Evolutionary conservation across 2,113 vertebrate genomes (phyloP).

Genomic region (Micronycteris hirsuta): DNA sequence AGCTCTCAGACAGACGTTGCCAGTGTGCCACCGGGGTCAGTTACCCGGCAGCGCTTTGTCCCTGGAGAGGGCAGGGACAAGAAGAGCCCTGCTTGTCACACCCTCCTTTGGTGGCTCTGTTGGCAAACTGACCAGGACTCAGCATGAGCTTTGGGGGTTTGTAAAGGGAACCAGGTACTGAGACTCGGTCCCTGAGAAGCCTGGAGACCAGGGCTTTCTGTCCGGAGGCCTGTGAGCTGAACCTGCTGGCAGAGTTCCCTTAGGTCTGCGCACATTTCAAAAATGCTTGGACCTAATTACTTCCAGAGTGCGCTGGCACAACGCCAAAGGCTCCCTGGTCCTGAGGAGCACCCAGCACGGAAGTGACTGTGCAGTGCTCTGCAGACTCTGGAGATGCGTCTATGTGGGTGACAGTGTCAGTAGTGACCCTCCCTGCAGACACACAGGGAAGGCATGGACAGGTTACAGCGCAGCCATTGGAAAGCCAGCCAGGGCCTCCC

Average conservation of each 20-base stretch:
- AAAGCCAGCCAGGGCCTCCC: background rate
- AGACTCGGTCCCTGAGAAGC: background rate
- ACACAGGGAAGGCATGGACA: background rate
- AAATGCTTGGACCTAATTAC: background rate
- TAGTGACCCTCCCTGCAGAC: background rate
- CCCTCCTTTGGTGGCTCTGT: too few relatives aligned
- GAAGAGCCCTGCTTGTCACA: rapidly evolving
- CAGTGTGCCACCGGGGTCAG: background rate
- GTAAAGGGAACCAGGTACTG: background rate
- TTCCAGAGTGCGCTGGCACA: background rate
- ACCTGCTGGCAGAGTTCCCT: background rate
- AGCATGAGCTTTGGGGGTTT: background rate
- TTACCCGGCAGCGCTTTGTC: rapidly evolving
- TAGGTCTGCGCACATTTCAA: background rate
- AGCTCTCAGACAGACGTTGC: background rate
- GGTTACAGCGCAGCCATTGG: background rate
- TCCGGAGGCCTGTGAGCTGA: background rate
- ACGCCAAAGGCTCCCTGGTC: background rate
- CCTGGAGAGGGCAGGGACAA: rapidly evolving
- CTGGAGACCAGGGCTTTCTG: background rate
- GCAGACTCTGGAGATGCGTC: background rate
- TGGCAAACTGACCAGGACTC: too few relatives aligned
- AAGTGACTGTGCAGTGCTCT: background rate
- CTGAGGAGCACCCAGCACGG: background rate
- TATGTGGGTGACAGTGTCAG: background rate